Base-by-base conservation (phyloP, 2,797 vertebrate genomes). In the Nannoperca obscura region DNA sequence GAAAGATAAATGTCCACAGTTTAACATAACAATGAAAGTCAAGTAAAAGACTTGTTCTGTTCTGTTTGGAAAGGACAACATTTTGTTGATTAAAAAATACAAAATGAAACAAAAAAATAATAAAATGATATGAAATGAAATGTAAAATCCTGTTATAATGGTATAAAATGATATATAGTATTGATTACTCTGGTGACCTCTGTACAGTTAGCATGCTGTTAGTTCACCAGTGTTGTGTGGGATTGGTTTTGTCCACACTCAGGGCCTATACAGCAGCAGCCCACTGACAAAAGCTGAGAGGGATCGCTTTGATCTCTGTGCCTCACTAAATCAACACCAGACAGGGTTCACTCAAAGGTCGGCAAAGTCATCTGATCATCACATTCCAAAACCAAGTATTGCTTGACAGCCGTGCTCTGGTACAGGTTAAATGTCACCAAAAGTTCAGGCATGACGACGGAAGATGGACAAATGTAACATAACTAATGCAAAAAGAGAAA, bases 261-360 rank as follows among this genome's bases (percentile, higher is more conserved):
- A 5, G 49, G 78, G 67, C 72, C 79, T 44, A 73, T 47, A 71
- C 83, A 78, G 75, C 87, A 85, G 80, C 84, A 84, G 86, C 85
- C 86, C 85, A 84, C 89, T 86, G 91, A 88, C 90, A 92, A 90
- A 91, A 68, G 82, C 81, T 36, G 84, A 83, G 79, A 81, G 88
- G 77, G 81, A 76, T 77, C 44, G n/a, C 94, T 95, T 95, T 95
- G 94, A 96, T 95, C 94, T 91, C 84, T 36, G 74, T 71, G 89
- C 83, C 91, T 93, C 91, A 86, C 93, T 95, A 95, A 95, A 95
- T 95, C 94, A 95, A 95, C 95, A 93, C 88, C 94, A 94, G 93
- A 87, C 90, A 90, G 93, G 92, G 95, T 95, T 96, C 95, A 95
- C n/a, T 47, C 84, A 86, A 90, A 95, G 95, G 95, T 95, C 94